Percentiles rank a stretch among this genome's conserved stretches.
Conservation (phyloP, 2,113 vertebrate species). For the Zonotrichia leucophrys region DNA sequence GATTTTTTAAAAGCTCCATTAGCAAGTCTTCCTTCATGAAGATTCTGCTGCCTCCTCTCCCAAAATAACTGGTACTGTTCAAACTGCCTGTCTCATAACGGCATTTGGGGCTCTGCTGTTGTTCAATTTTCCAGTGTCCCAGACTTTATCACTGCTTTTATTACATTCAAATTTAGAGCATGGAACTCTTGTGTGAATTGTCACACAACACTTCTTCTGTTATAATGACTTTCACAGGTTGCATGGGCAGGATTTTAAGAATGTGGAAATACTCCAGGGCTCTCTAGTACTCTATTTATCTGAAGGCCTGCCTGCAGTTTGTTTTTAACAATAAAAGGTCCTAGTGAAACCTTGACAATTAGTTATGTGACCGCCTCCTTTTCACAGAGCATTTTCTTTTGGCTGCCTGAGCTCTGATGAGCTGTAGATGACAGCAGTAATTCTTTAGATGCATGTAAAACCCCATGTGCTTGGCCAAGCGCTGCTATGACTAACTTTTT, state of each 20-base stretch:
- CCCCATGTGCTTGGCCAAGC: background rate
- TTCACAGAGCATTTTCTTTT: background rate
- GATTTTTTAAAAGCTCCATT: background rate
- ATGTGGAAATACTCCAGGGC: background rate
- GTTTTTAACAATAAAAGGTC: background rate
- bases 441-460: background rate
- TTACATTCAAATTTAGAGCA: background rate
- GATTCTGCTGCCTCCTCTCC: background rate
- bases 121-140: background rate
- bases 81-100: background rate
- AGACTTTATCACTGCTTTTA: background rate
- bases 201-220: background rate
- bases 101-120: background rate
- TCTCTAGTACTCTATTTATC: background rate
- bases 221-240: slow-evolving; percentile 12
- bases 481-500: background rate
- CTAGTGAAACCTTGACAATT: background rate
- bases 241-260: background rate
- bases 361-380: background rate
- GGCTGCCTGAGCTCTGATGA: background rate
- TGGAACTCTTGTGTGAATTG: background rate
- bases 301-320: background rate
- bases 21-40: background rate
- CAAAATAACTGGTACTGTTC: background rate
- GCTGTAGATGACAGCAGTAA: background rate